phyloP scores from a whole-genome alignment of 92 coral and sea anemone genomes.

The Virgularia gustaviana region DNA sequence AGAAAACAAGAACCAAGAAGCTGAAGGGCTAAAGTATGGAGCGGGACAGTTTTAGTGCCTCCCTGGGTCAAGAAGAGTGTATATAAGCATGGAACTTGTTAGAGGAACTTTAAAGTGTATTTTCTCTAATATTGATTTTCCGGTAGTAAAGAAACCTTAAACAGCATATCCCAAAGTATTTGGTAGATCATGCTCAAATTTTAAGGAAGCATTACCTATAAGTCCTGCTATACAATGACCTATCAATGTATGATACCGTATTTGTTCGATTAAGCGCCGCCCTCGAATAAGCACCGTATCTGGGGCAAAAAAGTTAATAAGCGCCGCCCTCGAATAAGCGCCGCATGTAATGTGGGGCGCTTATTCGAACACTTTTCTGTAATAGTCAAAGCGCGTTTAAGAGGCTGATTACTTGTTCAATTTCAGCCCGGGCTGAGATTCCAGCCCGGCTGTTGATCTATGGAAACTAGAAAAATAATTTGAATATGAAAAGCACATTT shows the following conservation, averaged over 20 bases:
- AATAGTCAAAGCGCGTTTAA: no score
- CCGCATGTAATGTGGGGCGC: no score
- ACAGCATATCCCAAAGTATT: background rate
- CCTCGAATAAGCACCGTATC: no score
- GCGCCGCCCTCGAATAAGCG: slow-evolving; percentile 71
- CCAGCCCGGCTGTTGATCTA: no score
- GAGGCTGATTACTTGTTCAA: no score
- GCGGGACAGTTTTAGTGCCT: slow-evolving; percentile 43
- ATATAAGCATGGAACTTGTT: background rate
- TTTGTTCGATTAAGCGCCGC: no score
- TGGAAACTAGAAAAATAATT: no score
- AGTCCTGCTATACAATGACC: slow-evolving; percentile 3
- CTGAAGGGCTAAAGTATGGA: slow-evolving; percentile 54
- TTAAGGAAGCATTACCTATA: background rate
- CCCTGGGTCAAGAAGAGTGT: background rate
- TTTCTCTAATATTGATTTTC: background rate
- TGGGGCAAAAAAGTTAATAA: slow-evolving; percentile 44
- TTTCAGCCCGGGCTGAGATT: no score
- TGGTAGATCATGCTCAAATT: background rate
- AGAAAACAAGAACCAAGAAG: slow-evolving; percentile 50
- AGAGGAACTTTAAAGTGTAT: no score
- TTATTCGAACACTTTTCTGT: no score
- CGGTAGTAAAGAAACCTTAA: background rate
- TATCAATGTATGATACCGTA: no score
- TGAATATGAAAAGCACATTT: no score